phyloP scores from a whole-genome alignment of 2,797 vertebrate species.

The Taeniopygia guttata region DNA sequence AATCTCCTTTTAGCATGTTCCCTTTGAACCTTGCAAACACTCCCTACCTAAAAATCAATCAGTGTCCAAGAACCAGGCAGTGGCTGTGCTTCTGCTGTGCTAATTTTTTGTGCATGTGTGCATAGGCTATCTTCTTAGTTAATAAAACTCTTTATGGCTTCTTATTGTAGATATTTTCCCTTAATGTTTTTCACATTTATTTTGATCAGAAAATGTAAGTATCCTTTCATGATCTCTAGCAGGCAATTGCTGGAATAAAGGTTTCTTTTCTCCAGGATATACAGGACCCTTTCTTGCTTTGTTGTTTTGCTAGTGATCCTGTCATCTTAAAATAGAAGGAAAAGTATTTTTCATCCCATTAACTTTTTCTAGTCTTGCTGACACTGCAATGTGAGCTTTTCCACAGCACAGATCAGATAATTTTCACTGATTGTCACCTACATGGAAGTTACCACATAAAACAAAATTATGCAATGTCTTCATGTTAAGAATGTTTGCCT shows the following conservation, averaged over 20 bases:
- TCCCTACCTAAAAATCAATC: slow-evolving; percentile 53
- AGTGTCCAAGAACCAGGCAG: background rate
- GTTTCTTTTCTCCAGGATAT: background rate
- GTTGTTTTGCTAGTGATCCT: background rate
- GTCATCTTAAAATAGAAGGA: background rate
- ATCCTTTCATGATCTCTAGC: background rate
- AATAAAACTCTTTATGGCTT: background rate
- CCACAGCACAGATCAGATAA: background rate
- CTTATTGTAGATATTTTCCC: background rate
- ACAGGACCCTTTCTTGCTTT: background rate
- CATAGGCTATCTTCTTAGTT: background rate
- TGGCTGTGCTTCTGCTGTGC: background rate
- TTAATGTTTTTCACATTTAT: background rate
- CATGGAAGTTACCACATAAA: background rate
- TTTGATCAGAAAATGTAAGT: background rate
- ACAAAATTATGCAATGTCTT: background rate
- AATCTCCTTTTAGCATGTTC: background rate
- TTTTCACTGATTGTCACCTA: background rate
- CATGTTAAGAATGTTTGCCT: background rate
- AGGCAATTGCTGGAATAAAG: background rate
- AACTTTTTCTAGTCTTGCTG: background rate
- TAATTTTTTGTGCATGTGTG: background rate
- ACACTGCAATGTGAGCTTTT: background rate
- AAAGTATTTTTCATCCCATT: background rate
- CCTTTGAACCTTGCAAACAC: slow-evolving; percentile 15